These are phyloP conservation scores for Perca flavescens DNA, from an alignment of 2,113 vertebrate genomes.

Conservation along the genomic window DNA sequence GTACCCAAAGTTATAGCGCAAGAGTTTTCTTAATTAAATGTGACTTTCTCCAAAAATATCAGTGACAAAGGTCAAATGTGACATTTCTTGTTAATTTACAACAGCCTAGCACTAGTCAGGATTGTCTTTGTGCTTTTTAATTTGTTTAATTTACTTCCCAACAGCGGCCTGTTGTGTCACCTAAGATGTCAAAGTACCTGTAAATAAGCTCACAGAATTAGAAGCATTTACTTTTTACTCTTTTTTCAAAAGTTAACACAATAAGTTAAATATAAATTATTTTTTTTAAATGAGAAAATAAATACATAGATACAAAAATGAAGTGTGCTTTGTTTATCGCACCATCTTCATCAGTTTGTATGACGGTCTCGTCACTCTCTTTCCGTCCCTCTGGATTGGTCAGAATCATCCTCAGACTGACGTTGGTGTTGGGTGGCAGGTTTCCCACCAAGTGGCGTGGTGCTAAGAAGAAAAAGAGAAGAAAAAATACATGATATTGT, in stretches of 20 bases:
- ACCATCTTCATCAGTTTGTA: constrained; percentile 99
- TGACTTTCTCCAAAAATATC: not conserved
- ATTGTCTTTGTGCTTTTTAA: not conserved
- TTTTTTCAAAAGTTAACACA: not conserved
- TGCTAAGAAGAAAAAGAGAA: constrained; percentile 69
- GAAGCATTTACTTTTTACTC: not conserved
- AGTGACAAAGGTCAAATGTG: too few species aligned
- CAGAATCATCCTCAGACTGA: constrained; percentile 98
- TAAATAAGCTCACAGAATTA: not conserved
- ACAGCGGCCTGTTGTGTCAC: too few species aligned
- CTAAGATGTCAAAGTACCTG: not conserved
- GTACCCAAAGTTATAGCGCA: not conserved
- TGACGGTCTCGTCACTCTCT: constrained; percentile 96
- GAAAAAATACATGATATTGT: not conserved
- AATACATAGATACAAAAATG: not conserved
- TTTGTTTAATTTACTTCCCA: not conserved
- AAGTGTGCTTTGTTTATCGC: constrained; percentile 27
- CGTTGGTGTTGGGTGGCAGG: constrained; percentile 96
- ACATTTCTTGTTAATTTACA: too few species aligned
- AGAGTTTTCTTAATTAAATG: not conserved
- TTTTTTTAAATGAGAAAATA: not conserved
- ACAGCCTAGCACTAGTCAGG: too few species aligned
- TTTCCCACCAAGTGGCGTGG: constrained; percentile 93
- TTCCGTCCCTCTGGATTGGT: constrained; percentile 98
- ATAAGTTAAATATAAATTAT: not conserved